Conservation (phyloP, 2,797 vertebrate genomes). For the Percopsis omiscomaycus region DNA sequence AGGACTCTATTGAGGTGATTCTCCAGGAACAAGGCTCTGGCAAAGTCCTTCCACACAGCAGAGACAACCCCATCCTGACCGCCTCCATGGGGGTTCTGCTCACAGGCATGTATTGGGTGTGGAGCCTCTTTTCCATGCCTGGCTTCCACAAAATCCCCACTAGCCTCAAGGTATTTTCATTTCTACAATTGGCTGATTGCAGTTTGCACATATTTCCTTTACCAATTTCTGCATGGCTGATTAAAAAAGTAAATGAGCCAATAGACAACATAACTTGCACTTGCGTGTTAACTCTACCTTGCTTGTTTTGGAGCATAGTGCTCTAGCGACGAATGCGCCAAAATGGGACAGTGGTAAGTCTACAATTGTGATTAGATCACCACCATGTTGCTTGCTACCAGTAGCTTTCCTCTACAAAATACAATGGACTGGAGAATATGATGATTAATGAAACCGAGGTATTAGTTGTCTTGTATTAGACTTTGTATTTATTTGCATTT, state of each 20-base stretch:
- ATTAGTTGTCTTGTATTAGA: conserved; percentile 1
- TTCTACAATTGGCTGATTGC: conserved; percentile 1
- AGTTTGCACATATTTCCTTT: conserved; percentile 7
- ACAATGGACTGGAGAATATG: conserved; percentile 15
- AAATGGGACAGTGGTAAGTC: conserved; percentile 45
- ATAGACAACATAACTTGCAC: conserved; percentile 30
- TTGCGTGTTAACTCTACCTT: conserved; percentile 53
- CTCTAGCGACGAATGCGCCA: conserved; percentile 44
- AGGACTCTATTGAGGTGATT: conserved; percentile 76
- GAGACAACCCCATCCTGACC: conserved; percentile 46
- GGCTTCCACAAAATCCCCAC: conserved; percentile 74
- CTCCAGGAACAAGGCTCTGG: conserved; percentile 58
- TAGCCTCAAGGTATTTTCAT: conserved; percentile 70
- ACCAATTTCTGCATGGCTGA: conserved; percentile 12
- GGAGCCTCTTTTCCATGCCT: conserved; percentile 74
- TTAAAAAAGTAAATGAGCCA: background rate
- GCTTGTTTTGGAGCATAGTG: conserved; percentile 48
- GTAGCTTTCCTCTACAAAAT: conserved; percentile 19
- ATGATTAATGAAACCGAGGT: conserved; percentile 2
- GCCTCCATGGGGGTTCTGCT: conserved; percentile 59
- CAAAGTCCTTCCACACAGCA: conserved; percentile 19
- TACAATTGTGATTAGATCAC: background rate
- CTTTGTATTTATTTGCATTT: background rate
- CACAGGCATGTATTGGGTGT: conserved; percentile 70
- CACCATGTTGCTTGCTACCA: background rate